Evolutionary conservation across 2,888 invertebrate genomes (phyloP).

Genomic region (Smittia sp.): DNA sequence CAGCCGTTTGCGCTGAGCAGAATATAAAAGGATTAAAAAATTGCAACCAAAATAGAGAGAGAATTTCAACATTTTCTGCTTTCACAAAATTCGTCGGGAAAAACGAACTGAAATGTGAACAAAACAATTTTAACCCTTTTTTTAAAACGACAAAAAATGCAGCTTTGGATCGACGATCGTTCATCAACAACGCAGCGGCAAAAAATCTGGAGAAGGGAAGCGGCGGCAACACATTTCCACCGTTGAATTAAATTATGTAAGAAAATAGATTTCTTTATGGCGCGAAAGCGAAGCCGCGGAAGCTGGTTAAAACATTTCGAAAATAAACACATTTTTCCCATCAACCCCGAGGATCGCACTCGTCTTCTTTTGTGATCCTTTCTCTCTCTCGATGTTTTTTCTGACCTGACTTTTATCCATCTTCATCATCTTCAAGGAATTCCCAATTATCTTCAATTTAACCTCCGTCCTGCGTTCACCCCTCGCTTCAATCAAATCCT

Average conservation of each 20-base stretch:
- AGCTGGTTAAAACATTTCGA: constrained; percentile 6
- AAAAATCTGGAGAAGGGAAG: not conserved
- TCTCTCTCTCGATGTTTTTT: not conserved
- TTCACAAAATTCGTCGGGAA: not conserved
- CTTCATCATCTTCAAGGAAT: not conserved
- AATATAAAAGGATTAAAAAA: constrained; percentile 38
- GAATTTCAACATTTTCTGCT: not conserved
- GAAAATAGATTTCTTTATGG: constrained; percentile 8
- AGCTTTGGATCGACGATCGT: not conserved
- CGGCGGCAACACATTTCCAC: constrained; percentile 15
- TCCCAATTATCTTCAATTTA: constrained; percentile 35
- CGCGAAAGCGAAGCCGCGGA: constrained; percentile 15
- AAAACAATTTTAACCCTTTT: constrained; percentile 36
- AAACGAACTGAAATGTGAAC: not conserved
- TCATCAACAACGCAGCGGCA: not conserved
- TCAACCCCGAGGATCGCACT: not conserved
- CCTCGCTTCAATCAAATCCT: constrained; percentile 35
- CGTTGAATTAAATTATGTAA: constrained; percentile 15
- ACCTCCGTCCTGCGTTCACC: constrained; percentile 32
- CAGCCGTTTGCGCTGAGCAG: not conserved
- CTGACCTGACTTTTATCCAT: constrained; percentile 37
- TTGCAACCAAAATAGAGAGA: constrained; percentile 33
- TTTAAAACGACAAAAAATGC: constrained; percentile 21
- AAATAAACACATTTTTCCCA: constrained; percentile 21
- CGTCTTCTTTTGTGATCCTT: not conserved